These are phyloP conservation scores for Theonella swinhoei DNA, from an alignment of 37 sponge, comb jelly and placozoan genomes.

Conservation along the genomic window DNA sequence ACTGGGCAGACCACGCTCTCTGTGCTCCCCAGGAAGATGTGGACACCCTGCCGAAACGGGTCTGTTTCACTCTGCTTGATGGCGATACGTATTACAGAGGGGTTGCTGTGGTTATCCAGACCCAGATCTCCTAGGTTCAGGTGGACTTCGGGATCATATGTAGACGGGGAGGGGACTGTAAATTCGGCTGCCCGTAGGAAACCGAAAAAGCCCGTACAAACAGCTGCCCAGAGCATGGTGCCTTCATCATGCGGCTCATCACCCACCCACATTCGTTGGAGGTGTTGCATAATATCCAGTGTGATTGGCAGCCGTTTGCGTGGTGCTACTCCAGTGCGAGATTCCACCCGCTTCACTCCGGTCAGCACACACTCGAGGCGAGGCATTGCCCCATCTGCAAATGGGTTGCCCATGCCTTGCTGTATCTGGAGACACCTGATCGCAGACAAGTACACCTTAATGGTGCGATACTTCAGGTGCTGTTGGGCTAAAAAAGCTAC, in stretches of 20 bases:
- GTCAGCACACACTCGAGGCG: constrained; percentile 21
- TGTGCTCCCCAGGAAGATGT: constrained; percentile 14
- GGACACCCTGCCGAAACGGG: constrained; percentile 11
- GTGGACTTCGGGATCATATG: background rate
- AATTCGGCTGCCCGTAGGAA: constrained; percentile 14
- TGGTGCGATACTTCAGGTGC: background rate
- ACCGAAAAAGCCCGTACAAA: constrained; percentile 18
- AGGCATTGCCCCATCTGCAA: background rate
- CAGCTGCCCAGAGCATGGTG: constrained; percentile 31
- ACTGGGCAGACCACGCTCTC: constrained; percentile 14
- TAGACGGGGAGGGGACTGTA: constrained; percentile 4
- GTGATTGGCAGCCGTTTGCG: constrained; percentile 36
- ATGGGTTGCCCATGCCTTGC: too few relatives aligned
- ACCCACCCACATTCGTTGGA: background rate
- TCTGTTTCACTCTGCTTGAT: constrained; percentile 21
- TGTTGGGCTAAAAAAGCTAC: background rate
- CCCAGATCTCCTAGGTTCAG: background rate
- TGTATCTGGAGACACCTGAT: constrained; percentile 19
- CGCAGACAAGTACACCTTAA: constrained; percentile 41
- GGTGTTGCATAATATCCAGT: background rate
- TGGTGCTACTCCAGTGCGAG: background rate
- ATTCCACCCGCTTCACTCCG: constrained; percentile 12
- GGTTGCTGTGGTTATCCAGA: background rate
- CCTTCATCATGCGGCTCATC: background rate
- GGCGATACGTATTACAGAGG: background rate